Percentiles rank a stretch among this genome's conserved stretches.
phyloP scores from a whole-genome alignment of 2,797 vertebrate genomes.

The Astyanax mexicanus region DNA sequence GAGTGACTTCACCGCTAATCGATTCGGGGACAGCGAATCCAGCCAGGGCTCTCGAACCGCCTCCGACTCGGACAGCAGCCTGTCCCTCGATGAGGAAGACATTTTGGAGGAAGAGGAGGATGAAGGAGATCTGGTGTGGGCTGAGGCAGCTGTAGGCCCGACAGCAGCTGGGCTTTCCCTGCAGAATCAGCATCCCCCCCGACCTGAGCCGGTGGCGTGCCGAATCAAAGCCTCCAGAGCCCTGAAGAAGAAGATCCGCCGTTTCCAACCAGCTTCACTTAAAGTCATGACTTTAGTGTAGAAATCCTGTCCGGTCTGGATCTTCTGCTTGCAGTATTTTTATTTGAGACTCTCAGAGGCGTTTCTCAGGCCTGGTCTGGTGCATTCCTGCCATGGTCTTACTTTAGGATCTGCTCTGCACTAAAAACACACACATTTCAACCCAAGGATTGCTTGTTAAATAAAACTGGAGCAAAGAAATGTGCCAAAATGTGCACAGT shows the following conservation, averaged over 20 bases:
- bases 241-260: constrained; percentile 93
- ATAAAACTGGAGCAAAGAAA: not conserved
- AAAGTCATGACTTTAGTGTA: constrained; percentile 97
- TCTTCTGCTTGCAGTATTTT: not conserved
- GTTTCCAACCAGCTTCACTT: constrained; percentile 91
- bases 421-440: not conserved
- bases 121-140: constrained; percentile 80
- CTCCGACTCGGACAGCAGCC: constrained; percentile 76
- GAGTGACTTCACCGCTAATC: constrained; percentile 87
- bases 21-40: constrained; percentile 90
- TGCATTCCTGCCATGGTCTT: not conserved
- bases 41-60: constrained; percentile 79
- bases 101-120: constrained; percentile 67
- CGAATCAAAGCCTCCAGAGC: constrained; percentile 94
- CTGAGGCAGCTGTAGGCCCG: constrained; percentile 73
- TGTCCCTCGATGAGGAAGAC: constrained; percentile 76
- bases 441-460: not conserved
- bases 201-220: constrained; percentile 82
- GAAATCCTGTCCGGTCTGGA: constrained; percentile 16
- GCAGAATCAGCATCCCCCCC: constrained; percentile 73
- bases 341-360: not conserved
- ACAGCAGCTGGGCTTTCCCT: constrained; percentile 67
- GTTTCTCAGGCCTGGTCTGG: not conserved
- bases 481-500: not conserved
- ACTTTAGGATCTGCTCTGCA: not conserved